Evolutionary conservation across 2,888 invertebrate species (phyloP).

Genomic region (Taphrorychus bicolor): DNA sequence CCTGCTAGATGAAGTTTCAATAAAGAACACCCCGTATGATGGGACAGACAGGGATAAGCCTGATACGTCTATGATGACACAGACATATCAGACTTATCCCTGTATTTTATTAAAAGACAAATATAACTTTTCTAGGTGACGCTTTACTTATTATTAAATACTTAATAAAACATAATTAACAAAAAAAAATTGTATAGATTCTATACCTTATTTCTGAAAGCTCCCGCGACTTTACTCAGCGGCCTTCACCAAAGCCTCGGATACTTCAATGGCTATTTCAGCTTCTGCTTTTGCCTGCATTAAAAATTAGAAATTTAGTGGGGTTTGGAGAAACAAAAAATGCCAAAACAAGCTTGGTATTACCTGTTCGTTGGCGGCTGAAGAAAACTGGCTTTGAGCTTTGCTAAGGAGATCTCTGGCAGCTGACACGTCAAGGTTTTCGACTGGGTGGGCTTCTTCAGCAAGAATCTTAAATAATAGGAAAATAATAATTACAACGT

Average conservation of each 20-base stretch:
- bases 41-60: too few species aligned
- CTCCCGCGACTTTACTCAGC: conserved; percentile 65
- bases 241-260: conserved; percentile 92
- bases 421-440: conserved; percentile 79
- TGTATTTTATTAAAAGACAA: too few species aligned
- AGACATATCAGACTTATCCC: too few species aligned
- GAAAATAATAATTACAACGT: too few species aligned
- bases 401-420: conserved; percentile 83
- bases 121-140: not conserved
- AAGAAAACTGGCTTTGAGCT: conserved; percentile 81
- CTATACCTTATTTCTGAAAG: not conserved
- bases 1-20: too few species aligned
- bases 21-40: too few species aligned
- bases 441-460: conserved; percentile 92
- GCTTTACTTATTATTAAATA: not conserved
- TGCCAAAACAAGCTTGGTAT: too few species aligned
- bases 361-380: conserved; percentile 84
- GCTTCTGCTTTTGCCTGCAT: conserved; percentile 83
- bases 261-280: conserved; percentile 91
- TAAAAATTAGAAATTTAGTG: conserved; percentile 71
- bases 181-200: not conserved
- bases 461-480: conserved; percentile 87
- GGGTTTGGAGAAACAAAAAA: conserved; percentile 82
- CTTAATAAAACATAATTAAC: not conserved
- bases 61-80: too few species aligned